Conservation (phyloP, 2,888 invertebrate species). For the Papilio demoleus region DNA sequence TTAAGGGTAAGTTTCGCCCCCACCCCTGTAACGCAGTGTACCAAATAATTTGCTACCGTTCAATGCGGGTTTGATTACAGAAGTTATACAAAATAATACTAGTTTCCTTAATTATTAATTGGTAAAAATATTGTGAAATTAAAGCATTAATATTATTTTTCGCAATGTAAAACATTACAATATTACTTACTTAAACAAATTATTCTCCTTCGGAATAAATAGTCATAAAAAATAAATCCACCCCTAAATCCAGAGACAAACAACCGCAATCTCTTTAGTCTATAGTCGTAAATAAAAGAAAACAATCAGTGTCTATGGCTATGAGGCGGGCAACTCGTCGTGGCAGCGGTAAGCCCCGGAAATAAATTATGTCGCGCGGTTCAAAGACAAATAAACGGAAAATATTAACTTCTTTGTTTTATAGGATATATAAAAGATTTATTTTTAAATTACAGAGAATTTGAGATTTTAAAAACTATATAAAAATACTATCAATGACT, state of each 20-base stretch:
- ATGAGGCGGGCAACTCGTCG: conserved; percentile 42
- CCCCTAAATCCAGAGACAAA: conserved; percentile 54
- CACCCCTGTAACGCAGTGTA: neutral
- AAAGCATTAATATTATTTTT: too few relatives aligned
- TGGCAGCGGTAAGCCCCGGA: conserved; percentile 50
- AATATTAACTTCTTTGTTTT: conserved; percentile 27
- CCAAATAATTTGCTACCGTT: conserved; percentile 18
- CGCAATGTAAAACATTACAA: too few relatives aligned
- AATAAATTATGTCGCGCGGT: conserved; percentile 49
- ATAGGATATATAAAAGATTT: neutral
- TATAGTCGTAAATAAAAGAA: conserved; percentile 56
- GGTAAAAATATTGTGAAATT: too few relatives aligned
- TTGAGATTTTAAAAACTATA: neutral
- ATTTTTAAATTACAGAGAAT: neutral
- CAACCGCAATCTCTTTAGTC: conserved; percentile 51
- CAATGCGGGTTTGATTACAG: conserved; percentile 25
- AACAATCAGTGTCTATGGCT: conserved; percentile 54
- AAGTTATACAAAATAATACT: neutral
- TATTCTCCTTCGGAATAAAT: conserved; percentile 40
- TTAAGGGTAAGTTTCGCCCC: conserved; percentile 21
- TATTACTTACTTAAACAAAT: neutral
- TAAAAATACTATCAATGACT: neutral
- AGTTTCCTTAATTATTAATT: neutral
- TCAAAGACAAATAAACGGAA: conserved; percentile 15
- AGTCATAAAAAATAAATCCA: conserved; percentile 48